Evolutionary conservation across 37 sponge, comb jelly and placozoan genomes (phyloP).

Genomic region (Geodia barretti): DNA sequence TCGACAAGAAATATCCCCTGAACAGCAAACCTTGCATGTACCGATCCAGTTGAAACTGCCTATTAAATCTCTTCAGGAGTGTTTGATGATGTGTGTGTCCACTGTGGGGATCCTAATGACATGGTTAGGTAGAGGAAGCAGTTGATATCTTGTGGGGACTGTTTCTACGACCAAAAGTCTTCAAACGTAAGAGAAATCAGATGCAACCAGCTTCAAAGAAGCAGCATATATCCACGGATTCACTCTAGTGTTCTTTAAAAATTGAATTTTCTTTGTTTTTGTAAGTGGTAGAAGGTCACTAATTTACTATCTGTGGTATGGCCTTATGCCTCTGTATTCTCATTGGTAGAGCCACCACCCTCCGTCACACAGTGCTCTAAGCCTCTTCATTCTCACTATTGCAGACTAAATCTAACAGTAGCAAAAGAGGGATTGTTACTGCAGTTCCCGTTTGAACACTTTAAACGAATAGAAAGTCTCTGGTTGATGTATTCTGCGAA

Average conservation of each 20-base stretch:
- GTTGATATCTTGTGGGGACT: neutral
- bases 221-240: neutral
- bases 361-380: too few relatives aligned
- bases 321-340: too few relatives aligned
- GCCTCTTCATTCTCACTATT: too few relatives aligned
- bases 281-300: neutral
- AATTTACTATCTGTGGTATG: neutral
- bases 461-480: too few relatives aligned
- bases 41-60: constrained; percentile 8
- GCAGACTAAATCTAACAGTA: too few relatives aligned
- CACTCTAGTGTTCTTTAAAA: neutral
- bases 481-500: too few relatives aligned
- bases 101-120: constrained; percentile 24
- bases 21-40: constrained; percentile 27
- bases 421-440: too few relatives aligned
- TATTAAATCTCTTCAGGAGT: constrained; percentile 21
- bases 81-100: constrained; percentile 31
- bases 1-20: neutral
- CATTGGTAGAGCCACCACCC: too few relatives aligned
- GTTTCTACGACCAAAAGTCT: neutral
- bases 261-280: neutral
- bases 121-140: neutral
- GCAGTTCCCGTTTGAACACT: too few relatives aligned
- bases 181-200: neutral
- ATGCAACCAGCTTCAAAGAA: neutral